Conservation (phyloP, 2,888 invertebrate species). For the Tetrapedia diversipes region DNA sequence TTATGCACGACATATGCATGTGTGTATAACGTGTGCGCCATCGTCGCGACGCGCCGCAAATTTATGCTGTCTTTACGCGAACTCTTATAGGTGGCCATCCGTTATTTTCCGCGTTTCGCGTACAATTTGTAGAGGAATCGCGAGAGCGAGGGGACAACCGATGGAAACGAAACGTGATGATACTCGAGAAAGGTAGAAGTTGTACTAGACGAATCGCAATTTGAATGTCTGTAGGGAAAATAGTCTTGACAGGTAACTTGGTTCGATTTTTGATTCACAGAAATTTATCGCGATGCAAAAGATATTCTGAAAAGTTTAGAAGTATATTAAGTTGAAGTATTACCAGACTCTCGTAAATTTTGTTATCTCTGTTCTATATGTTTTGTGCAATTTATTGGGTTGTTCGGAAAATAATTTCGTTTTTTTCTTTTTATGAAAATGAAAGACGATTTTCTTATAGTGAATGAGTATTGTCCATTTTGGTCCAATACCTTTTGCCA, state of each 20-base stretch:
- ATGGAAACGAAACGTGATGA: constrained; percentile 24
- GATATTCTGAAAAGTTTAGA: no score
- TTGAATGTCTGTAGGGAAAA: background rate
- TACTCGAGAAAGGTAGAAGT: constrained; percentile 12
- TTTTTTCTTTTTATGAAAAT: no score
- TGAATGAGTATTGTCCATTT: no score
- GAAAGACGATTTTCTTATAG: no score
- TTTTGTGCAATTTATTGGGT: no score
- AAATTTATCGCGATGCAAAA: no score
- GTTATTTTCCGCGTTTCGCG: constrained; percentile 31
- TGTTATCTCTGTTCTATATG: no score
- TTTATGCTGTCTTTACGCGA: constrained; percentile 40
- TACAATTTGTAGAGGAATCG: constrained; percentile 35
- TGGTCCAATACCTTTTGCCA: no score
- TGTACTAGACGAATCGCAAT: constrained; percentile 9
- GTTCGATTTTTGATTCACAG: background rate
- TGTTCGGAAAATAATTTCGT: no score
- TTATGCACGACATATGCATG: constrained; percentile 40
- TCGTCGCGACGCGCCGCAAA: constrained; percentile 35
- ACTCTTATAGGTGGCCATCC: constrained; percentile 32
- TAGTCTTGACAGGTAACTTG: background rate
- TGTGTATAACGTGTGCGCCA: constrained; percentile 38
- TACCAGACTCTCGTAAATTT: no score
- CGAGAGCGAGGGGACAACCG: constrained; percentile 4
- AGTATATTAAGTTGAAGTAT: no score